These are phyloP conservation scores for Diarsia rubi DNA, from an alignment of 2,888 invertebrate species.

Conservation along the genomic window DNA sequence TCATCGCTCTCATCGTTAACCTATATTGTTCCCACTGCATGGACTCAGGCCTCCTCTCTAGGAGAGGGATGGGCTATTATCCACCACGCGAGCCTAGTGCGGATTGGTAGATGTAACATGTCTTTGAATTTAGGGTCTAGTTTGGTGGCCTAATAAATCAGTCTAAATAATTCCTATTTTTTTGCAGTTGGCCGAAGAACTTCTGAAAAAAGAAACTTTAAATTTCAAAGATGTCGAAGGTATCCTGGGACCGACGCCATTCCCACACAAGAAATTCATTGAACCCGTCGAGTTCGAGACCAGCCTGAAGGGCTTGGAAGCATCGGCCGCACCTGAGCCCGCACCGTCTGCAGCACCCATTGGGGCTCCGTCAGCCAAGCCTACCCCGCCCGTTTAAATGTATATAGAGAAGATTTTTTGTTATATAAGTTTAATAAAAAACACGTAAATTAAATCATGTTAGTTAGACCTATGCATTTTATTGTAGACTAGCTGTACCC, in stretches of 20 bases:
- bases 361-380: conserved; percentile 81
- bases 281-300: conserved; percentile 95
- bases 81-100: too few species aligned
- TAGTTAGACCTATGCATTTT: conserved; percentile 51
- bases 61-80: too few species aligned
- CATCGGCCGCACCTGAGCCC: conserved; percentile 68
- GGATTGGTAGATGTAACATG: too few species aligned
- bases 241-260: conserved; percentile 97
- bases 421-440: conserved; percentile 51
- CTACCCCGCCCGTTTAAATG: conserved; percentile 56
- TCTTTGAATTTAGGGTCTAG: too few species aligned
- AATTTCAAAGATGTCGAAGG: conserved; percentile 97
- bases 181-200: conserved; percentile 95
- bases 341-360: conserved; percentile 30
- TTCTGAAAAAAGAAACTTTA: conserved; percentile 97
- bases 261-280: conserved; percentile 93
- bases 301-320: conserved; percentile 85
- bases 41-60: too few species aligned
- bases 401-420: conserved; percentile 61
- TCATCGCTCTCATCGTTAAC: too few species aligned
- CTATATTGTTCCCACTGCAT: too few species aligned
- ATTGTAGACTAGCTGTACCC: too few species aligned
- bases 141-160: not conserved
- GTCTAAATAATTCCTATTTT: not conserved
- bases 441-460: conserved; percentile 64